These are phyloP conservation scores for Yponomeuta sedellus DNA, from an alignment of 2,888 invertebrate genomes.

Conservation along the genomic window DNA sequence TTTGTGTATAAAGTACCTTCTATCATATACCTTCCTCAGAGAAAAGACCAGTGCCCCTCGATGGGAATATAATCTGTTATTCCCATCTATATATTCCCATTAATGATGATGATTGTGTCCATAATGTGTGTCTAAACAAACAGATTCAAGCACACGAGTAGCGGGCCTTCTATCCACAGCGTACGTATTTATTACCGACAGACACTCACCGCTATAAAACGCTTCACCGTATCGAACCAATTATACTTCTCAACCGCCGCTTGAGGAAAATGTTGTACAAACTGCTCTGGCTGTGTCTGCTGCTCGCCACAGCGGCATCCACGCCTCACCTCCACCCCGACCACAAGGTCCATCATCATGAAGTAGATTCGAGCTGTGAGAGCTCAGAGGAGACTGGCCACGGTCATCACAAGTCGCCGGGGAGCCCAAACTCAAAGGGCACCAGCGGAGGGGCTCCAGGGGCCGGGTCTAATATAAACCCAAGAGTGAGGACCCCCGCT, in stretches of 20 bases:
- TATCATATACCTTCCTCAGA: too few species aligned
- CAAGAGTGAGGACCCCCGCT: constrained; percentile 26
- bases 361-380: not conserved
- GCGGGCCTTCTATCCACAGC: not conserved
- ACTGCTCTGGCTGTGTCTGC: not conserved
- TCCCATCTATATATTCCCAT: too few species aligned
- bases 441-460: not conserved
- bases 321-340: not conserved
- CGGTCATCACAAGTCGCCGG: not conserved
- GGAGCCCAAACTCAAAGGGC: too few species aligned
- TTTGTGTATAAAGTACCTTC: too few species aligned
- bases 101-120: too few species aligned
- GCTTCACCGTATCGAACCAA: not conserved
- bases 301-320: not conserved
- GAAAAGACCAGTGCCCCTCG: too few species aligned
- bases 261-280: constrained; percentile 1
- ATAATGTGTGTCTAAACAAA: too few species aligned
- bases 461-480: too few species aligned
- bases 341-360: not conserved
- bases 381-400: not conserved
- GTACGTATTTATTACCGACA: not conserved
- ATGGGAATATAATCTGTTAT: too few species aligned
- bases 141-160: not conserved
- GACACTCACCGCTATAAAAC: not conserved
- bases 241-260: not conserved